Evolutionary conservation across 2,113 vertebrate species (phyloP).

Genomic region (Synchiropus splendidus): DNA sequence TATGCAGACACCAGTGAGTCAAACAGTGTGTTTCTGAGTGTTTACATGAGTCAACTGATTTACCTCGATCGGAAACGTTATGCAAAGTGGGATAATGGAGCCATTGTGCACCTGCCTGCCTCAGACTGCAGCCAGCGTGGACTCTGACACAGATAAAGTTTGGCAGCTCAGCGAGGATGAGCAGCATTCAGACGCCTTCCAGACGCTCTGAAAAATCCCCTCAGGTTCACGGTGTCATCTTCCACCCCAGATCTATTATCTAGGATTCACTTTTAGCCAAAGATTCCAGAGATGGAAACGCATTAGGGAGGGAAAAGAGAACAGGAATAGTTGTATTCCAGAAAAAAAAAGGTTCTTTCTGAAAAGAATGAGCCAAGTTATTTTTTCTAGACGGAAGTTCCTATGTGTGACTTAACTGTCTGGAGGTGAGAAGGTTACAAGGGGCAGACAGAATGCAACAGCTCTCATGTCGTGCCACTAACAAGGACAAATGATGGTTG

Average conservation of each 20-base stretch:
- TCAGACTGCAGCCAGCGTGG: slow-evolving; percentile 21
- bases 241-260: slow-evolving; percentile 26
- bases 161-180: slow-evolving; percentile 45
- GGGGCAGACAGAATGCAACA: neutral
- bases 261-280: slow-evolving; percentile 9
- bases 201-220: slow-evolving; percentile 19
- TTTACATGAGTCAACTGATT: slow-evolving; percentile 38
- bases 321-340: too few species aligned
- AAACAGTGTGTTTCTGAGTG: neutral
- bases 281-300: slow-evolving; percentile 4
- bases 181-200: slow-evolving; percentile 37
- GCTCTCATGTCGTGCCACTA: too few species aligned
- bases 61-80: slow-evolving; percentile 42
- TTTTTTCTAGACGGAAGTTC: slow-evolving; percentile 8
- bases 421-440: slow-evolving; percentile 12
- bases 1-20: too few species aligned
- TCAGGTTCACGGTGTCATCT: slow-evolving; percentile 29
- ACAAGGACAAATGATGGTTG: too few species aligned
- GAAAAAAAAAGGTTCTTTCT: slow-evolving; percentile 1
- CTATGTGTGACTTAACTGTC: slow-evolving; percentile 29
- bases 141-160: slow-evolving; percentile 49
- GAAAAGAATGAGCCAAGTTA: neutral
- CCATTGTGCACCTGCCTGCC: slow-evolving; percentile 54
- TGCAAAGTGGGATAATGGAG: slow-evolving; percentile 44
- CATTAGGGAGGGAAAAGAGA: too few species aligned